phyloP scores from a whole-genome alignment of 1,140 invertebrate genomes.

The Dendrolimus punctatus region DNA sequence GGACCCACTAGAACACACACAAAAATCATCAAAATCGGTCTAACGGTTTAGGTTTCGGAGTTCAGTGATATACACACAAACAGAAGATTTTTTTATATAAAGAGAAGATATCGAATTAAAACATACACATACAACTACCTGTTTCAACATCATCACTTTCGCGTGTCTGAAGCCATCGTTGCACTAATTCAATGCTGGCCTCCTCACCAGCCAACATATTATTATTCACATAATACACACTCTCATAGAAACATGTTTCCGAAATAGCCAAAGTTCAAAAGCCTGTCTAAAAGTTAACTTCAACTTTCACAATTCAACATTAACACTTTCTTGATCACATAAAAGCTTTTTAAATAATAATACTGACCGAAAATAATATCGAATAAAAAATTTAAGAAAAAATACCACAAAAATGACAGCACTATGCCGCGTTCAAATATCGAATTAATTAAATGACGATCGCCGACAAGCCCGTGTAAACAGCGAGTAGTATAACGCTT shows the following conservation, averaged over 20 bases:
- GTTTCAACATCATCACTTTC: constrained; percentile 46
- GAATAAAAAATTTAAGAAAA: constrained; percentile 5
- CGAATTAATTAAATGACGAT: constrained; percentile 63
- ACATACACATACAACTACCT: constrained; percentile 31
- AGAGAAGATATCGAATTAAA: background rate
- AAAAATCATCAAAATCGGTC: too few relatives aligned
- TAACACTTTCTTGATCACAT: constrained; percentile 1
- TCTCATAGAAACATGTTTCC: too few relatives aligned
- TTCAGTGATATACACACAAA: background rate
- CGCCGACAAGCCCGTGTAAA: constrained; percentile 54
- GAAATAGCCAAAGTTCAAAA: too few relatives aligned
- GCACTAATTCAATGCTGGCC: constrained; percentile 58
- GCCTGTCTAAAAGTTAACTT: background rate
- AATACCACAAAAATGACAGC: constrained; percentile 15
- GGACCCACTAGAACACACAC: too few relatives aligned
- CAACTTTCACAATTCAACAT: constrained; percentile 4
- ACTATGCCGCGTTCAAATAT: constrained; percentile 45
- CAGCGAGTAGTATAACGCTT: constrained; percentile 26
- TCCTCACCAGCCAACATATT: constrained; percentile 60
- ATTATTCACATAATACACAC: constrained; percentile 28
- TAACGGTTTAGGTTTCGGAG: too few relatives aligned
- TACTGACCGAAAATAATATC: background rate
- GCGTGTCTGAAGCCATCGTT: constrained; percentile 53
- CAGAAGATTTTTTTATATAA: background rate
- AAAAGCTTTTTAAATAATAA: constrained; percentile 3